phyloP scores from a whole-genome alignment of 2,797 vertebrate species.

The Pitangus sulphuratus region DNA sequence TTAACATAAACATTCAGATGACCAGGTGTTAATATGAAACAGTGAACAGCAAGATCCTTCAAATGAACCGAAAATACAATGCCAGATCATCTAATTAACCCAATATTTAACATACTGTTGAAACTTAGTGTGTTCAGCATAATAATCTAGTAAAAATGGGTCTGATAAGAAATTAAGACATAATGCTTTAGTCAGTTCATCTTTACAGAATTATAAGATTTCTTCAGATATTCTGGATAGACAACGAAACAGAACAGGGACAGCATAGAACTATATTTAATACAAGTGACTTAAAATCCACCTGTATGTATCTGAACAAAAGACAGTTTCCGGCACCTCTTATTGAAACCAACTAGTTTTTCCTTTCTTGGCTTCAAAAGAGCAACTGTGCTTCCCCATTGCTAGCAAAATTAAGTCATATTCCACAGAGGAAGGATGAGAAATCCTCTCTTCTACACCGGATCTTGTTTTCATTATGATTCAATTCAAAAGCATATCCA shows the following conservation, averaged over 20 bases:
- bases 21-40: neutral
- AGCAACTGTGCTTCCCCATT: neutral
- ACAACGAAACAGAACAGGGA: neutral
- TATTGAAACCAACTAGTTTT: neutral
- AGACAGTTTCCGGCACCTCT: neutral
- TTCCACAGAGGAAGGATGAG: neutral
- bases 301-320: neutral
- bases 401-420: neutral
- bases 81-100: neutral
- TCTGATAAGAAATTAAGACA: neutral
- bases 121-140: neutral
- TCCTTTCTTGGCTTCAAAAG: neutral
- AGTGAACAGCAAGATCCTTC: neutral
- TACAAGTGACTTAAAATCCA: neutral
- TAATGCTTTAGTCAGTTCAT: neutral
- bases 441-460: neutral
- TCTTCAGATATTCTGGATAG: neutral
- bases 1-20: neutral
- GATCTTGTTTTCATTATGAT: conserved; percentile 1
- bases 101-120: neutral
- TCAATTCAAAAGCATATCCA: neutral
- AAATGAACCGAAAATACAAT: neutral
- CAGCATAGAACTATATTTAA: neutral
- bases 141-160: neutral
- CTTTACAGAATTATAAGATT: neutral